phyloP scores from a whole-genome alignment of 2,797 vertebrate species.

The Amphiprion clarkii region DNA sequence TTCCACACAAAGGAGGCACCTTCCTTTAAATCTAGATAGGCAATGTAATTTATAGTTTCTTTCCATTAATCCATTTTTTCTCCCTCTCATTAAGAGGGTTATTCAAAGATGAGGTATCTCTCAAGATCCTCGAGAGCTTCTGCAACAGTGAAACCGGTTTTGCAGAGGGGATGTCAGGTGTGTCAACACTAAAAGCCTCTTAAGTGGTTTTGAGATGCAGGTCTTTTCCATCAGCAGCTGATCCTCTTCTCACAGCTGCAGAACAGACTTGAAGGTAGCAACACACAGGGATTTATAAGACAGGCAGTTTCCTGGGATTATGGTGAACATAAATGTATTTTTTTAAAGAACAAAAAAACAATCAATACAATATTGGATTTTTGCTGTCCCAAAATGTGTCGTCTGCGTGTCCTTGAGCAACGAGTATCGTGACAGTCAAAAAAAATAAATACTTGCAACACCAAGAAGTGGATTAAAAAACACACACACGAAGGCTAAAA shows the following conservation, averaged over 20 bases:
- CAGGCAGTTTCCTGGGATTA: background rate
- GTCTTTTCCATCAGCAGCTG: slow-evolving; percentile 48
- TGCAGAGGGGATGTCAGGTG: slow-evolving; percentile 40
- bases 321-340: background rate
- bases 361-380: background rate
- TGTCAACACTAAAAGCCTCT: slow-evolving; percentile 62
- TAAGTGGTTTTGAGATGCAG: slow-evolving; percentile 57
- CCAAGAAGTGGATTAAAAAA: background rate
- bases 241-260: slow-evolving; percentile 30
- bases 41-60: slow-evolving; percentile 6
- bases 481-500: background rate
- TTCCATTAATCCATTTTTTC: background rate
- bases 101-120: slow-evolving; percentile 8
- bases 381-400: background rate
- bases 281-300: background rate
- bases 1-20: slow-evolving; percentile 2
- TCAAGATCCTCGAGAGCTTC: slow-evolving; percentile 1
- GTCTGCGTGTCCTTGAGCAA: background rate
- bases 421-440: background rate
- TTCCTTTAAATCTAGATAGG: slow-evolving; percentile 1
- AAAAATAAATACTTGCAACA: background rate
- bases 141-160: slow-evolving; percentile 2
- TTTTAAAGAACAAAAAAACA: background rate
- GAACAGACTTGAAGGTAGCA: slow-evolving; percentile 33
- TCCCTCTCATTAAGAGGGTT: background rate